Evolutionary conservation across 2,797 vertebrate species (phyloP).

Genomic region (Acestrorhynchus altus): DNA sequence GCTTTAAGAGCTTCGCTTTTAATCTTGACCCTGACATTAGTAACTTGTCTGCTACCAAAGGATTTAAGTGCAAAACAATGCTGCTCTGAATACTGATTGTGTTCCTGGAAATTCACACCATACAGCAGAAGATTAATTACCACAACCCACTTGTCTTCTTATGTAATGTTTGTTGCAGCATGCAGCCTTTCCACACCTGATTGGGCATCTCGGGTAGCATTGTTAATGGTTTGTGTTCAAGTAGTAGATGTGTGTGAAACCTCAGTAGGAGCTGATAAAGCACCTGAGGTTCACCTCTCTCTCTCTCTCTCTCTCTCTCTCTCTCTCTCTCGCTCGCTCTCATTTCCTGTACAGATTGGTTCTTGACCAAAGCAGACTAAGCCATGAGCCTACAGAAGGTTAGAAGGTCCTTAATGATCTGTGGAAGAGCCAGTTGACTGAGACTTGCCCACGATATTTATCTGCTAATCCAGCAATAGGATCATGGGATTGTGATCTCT

Average conservation of each 20-base stretch:
- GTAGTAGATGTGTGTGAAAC: neutral
- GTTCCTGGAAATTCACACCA: neutral
- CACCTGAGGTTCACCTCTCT: neutral
- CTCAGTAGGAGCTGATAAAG: neutral
- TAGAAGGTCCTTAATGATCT: neutral
- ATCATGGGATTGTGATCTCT: conserved; percentile 18
- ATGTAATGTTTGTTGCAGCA: neutral
- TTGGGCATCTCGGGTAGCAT: neutral
- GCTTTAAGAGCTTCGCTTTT: conserved; percentile 1
- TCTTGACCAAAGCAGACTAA: neutral
- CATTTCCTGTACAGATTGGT: neutral
- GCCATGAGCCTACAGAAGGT: neutral
- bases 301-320: neutral
- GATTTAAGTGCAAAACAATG: neutral
- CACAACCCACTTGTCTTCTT: neutral
- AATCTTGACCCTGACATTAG: neutral
- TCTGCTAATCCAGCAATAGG: conserved; percentile 32
- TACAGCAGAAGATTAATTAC: neutral
- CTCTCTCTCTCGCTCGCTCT: neutral
- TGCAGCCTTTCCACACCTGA: neutral
- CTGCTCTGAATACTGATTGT: neutral
- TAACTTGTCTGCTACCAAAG: neutral
- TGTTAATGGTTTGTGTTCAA: neutral
- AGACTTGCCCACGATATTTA: conserved; percentile 19
- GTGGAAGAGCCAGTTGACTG: neutral